Conservation (phyloP, 2,797 vertebrate genomes). For the Labroides dimidiatus region DNA sequence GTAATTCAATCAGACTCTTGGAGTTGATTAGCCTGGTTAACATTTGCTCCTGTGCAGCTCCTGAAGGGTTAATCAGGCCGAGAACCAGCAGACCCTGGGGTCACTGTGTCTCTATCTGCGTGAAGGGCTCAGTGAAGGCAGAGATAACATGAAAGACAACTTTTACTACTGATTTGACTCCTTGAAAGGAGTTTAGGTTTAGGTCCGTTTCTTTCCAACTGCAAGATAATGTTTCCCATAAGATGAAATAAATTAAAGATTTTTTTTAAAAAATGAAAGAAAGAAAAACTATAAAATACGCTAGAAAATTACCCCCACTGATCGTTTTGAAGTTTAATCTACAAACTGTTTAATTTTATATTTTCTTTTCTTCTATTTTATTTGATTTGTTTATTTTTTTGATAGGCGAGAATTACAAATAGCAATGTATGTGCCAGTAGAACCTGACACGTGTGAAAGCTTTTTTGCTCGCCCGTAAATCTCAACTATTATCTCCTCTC, state of each 20-base stretch:
- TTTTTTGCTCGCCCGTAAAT: slow-evolving; percentile 58
- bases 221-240: background rate
- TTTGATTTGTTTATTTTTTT: too few relatives aligned
- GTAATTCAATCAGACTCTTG: slow-evolving; percentile 81
- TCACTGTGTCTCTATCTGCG: slow-evolving; percentile 84
- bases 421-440: slow-evolving; percentile 24
- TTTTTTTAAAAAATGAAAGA: background rate
- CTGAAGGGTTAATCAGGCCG: slow-evolving; percentile 91
- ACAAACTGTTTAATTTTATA: slow-evolving; percentile 14
- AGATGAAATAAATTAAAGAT: background rate
- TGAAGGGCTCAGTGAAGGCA: slow-evolving; percentile 84
- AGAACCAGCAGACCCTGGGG: slow-evolving; percentile 85
- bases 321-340: background rate
- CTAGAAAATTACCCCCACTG: background rate
- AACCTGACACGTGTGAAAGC: slow-evolving; percentile 51
- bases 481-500: slow-evolving; percentile 81
- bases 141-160: slow-evolving; percentile 84
- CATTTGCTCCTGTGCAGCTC: slow-evolving; percentile 83
- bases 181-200: slow-evolving; percentile 44
- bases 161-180: slow-evolving; percentile 59
- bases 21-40: slow-evolving; percentile 88
- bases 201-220: slow-evolving; percentile 18
- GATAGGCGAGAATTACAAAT: too few relatives aligned
- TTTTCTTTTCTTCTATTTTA: too few relatives aligned
- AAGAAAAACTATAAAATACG: too few relatives aligned